phyloP scores from a whole-genome alignment of 2,888 invertebrate genomes.

The Ormyrus rosae region DNA sequence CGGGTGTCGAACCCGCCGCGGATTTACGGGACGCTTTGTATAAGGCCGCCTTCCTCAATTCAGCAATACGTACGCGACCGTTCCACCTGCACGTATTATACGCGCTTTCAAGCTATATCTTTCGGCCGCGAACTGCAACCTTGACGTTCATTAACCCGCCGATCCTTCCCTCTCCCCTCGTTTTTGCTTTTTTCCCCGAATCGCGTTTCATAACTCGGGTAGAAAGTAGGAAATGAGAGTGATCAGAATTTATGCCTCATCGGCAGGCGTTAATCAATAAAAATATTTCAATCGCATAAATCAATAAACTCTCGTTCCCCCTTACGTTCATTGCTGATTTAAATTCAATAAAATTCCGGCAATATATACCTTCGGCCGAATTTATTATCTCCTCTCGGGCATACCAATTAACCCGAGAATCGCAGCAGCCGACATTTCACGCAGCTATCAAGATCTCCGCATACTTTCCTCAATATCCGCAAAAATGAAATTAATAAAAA shows the following conservation, averaged over 20 bases:
- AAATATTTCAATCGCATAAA: background rate
- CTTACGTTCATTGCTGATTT: background rate
- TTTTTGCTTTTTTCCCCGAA: slow-evolving; percentile 20
- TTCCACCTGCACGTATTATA: slow-evolving; percentile 49
- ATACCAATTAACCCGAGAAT: slow-evolving; percentile 37
- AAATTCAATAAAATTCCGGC: background rate
- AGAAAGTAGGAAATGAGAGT: too few species aligned
- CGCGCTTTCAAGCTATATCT: slow-evolving; percentile 47
- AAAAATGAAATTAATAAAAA: slow-evolving; percentile 54
- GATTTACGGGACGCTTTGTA: slow-evolving; percentile 76
- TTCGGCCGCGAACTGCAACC: slow-evolving; percentile 56
- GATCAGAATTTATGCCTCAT: too few species aligned
- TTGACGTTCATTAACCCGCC: slow-evolving; percentile 70
- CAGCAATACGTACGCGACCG: slow-evolving; percentile 69
- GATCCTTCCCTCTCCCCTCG: slow-evolving; percentile 19
- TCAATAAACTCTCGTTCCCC: background rate
- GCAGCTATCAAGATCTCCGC: slow-evolving; percentile 23
- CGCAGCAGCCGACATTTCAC: slow-evolving; percentile 6
- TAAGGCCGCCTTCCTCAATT: slow-evolving; percentile 75
- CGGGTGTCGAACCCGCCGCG: slow-evolving; percentile 75
- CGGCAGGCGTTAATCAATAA: background rate
- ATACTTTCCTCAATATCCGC: background rate
- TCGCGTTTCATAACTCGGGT: slow-evolving; percentile 39
- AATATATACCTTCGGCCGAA: slow-evolving; percentile 55
- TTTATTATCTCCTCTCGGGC: slow-evolving; percentile 36